These are phyloP conservation scores for Rhinopithecus roxellana DNA, from an alignment of 2,113 vertebrate genomes.

Conservation along the genomic window DNA sequence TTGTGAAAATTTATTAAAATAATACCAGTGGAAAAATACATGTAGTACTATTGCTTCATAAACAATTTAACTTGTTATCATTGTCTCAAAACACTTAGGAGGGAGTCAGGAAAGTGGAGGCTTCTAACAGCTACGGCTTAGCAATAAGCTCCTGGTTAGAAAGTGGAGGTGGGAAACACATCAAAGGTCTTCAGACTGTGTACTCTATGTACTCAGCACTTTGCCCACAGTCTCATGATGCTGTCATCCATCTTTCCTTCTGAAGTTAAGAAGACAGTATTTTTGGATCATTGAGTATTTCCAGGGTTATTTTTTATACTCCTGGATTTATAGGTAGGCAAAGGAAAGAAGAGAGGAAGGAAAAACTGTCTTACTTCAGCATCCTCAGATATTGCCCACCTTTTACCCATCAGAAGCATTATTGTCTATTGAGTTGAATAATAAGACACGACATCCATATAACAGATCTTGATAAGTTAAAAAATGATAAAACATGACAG, in stretches of 20 bases:
- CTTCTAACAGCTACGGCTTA: background rate
- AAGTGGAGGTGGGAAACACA: background rate
- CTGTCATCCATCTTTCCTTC: background rate
- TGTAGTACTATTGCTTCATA: background rate
- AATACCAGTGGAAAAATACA: background rate
- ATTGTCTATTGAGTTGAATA: background rate
- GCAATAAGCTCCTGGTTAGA: background rate
- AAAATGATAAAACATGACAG: background rate
- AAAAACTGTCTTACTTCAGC: background rate
- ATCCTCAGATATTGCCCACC: background rate
- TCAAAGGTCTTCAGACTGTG: fast-evolving
- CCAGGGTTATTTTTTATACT: background rate
- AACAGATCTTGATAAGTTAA: background rate
- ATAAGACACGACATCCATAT: background rate
- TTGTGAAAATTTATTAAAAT: background rate
- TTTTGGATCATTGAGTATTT: background rate
- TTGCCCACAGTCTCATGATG: background rate
- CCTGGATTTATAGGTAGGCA: background rate
- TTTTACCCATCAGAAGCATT: background rate
- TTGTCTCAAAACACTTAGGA: background rate
- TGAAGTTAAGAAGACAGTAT: background rate
- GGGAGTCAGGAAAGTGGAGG: background rate
- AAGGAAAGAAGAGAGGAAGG: background rate
- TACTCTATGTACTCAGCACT: background rate
- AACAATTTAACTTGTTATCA: background rate